Evolutionary conservation across 2,888 invertebrate species (phyloP), one percentile per base, ranked within the genome.

Genomic region (Sialis fuliginosa): DNA sequence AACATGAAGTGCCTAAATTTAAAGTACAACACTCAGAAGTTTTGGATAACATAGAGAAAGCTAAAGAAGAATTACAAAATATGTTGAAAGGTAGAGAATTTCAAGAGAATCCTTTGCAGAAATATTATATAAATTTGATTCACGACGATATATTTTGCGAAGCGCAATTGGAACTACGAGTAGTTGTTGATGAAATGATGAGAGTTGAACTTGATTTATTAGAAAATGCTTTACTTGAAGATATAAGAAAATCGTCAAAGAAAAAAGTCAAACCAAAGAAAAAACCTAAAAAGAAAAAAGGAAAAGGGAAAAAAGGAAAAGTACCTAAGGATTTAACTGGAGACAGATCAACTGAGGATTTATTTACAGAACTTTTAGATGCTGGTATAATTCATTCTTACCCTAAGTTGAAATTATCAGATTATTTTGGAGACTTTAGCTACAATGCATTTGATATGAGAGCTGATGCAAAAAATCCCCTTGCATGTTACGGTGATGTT

Each of bases 301-400:
- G 42, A 41, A 44, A 42, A 42, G 45, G 35, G 47, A 33, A 40
- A 31, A 39, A 49, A 40, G 10, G 34, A 9, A 52, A 56, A n/a
- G 71, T 67, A 51, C 63, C 64, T 46, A 83, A 80, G 58, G 78
- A 81, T 60, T 58, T 70, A 33, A 78, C 77, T 1, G 75, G 71
- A 0, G 74, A 79, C 58, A 59, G 77, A 50, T 62, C 68, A 1
- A 68, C 74, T 1, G 77, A 75, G 54, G 71, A 72, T n/a, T 67
- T 87, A 55, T 85, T 83, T 56, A 79, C 83, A 60, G 74, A 77
- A 57, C 67, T 89, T 48, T 78, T 79, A 5, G 72, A 76, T 55
- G 71, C 74, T 54, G 79, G 79, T 6, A 78, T 89, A 48, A 76
- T 88, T 44, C 70, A 64, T 53, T 69, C 74, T 45, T 79, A 79